Conservation (phyloP, 2,888 invertebrate genomes). For the Sarcophaga rosellei region DNA sequence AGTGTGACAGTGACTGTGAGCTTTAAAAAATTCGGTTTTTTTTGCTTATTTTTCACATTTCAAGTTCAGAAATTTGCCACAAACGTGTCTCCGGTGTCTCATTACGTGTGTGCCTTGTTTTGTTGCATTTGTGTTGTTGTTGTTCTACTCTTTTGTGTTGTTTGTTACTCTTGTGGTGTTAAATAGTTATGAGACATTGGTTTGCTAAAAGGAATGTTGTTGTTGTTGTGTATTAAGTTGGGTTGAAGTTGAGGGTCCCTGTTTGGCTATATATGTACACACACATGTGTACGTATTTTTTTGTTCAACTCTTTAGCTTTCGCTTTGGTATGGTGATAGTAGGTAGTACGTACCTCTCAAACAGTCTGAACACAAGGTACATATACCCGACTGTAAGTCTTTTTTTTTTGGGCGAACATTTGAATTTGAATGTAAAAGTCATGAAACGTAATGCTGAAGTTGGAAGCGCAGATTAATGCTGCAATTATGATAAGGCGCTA, state of each 20-base stretch:
- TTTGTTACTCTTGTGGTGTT: conserved; percentile 62
- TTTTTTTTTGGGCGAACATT: conserved; percentile 39
- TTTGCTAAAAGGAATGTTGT: conserved; percentile 58
- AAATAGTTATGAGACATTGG: conserved; percentile 69
- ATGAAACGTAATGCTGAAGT: conserved; percentile 67
- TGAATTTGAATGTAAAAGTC: conserved; percentile 60
- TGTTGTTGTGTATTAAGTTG: conserved; percentile 11
- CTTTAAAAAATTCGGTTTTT: neutral
- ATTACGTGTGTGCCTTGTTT: conserved; percentile 67
- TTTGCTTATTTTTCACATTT: conserved; percentile 71
- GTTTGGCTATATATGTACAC: no score
- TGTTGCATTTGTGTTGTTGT: conserved; percentile 16
- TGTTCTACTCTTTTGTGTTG: conserved; percentile 44
- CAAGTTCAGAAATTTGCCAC: conserved; percentile 68
- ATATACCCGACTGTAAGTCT: neutral
- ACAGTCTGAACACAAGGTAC: neutral
- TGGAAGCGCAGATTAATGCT: conserved; percentile 75
- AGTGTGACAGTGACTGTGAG: no score
- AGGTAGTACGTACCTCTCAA: no score
- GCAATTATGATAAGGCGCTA: conserved; percentile 76
- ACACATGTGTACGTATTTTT: no score
- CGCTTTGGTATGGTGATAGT: no score
- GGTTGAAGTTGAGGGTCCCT: no score
- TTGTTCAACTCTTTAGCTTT: no score
- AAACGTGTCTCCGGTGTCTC: conserved; percentile 69